Percentiles rank a stretch among this genome's conserved stretches.
Conservation (phyloP, 2,113 vertebrate species). For the Ellobius talpinus region DNA sequence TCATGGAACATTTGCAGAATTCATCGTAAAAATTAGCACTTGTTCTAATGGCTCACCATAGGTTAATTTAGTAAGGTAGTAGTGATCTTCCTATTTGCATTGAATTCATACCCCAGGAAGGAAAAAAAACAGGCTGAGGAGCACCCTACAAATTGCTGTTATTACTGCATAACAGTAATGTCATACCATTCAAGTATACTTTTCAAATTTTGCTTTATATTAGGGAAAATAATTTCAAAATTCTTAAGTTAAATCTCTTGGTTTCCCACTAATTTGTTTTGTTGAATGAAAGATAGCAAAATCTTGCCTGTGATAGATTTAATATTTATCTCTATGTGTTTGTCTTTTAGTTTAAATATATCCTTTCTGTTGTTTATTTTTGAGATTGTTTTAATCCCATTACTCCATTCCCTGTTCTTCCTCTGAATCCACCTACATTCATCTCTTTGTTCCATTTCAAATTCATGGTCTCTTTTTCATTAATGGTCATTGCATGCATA, state of each 20-base stretch:
- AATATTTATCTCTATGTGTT: neutral
- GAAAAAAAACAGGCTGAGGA: neutral
- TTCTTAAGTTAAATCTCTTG: neutral
- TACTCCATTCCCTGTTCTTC: neutral
- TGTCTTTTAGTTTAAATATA: neutral
- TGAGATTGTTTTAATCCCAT: neutral
- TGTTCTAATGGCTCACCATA: neutral
- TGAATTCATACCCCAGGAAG: neutral
- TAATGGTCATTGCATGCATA: neutral
- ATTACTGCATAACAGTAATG: neutral
- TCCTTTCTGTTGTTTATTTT: neutral
- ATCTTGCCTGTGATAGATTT: neutral
- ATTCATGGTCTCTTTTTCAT: neutral
- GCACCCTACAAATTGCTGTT: neutral
- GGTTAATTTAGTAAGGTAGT: neutral
- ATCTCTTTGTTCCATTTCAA: neutral
- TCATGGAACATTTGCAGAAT: neutral
- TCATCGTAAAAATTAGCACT: neutral
- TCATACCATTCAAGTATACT: neutral
- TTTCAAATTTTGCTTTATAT: constrained; percentile 23
- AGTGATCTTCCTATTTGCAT: neutral
- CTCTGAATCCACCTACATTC: too few relatives aligned
- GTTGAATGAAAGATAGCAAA: neutral
- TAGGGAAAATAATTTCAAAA: neutral
- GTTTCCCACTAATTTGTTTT: neutral